Base-by-base conservation (phyloP, 2,113 vertebrate genomes). In the Coregonus clupeaformis region DNA sequence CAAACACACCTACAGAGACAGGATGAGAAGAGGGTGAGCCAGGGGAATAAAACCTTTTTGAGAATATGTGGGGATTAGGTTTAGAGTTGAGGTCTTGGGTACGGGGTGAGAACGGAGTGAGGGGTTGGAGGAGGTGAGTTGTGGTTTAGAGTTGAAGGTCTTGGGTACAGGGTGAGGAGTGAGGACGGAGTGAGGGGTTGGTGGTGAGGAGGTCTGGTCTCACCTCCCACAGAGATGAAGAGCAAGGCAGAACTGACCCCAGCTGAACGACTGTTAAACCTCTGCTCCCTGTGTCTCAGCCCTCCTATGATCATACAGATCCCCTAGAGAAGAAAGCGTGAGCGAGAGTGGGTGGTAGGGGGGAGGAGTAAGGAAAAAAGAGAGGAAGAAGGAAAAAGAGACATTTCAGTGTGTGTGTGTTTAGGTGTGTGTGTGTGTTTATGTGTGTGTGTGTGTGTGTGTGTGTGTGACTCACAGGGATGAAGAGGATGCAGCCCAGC, bases 271-370 rank as follows among this genome's bases (percentile, higher is more conserved):
- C 95, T 97, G 92, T 95, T 97, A 86, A 97, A 96, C 18, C 91
- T 86, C 85, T 97, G 95, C 83, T 97, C 95, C 47, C 91, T 92
- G 90, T 96, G 95, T 81, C 84, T 91, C 82, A 94, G 90, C 14
- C 95, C 96, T 18, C 95, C 95, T 0, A 97, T 96, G 30, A 97
- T 93, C 96, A 96, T 97, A 79, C 95, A 95, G 71, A 97, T 84
- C 1, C 95, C 95, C 96, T 96, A 63, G 49, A 18, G 1, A 5
- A 14, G 36, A 5, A 3, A 52, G 14, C 3, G 47, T 14, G 12
- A 49, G 47, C 47, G 14, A 11, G 36, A 42, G 2, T 42, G 49
- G 14, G 13, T 52, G 47, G 13, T 52, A 4, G 47, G 12, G 27
- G 14, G 14, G 47, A 49, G 47, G 47, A 52, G 16, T 52, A 52